Evolutionary conservation across 2,113 vertebrate species (phyloP).

Genomic region (Aptenodytes patagonicus): DNA sequence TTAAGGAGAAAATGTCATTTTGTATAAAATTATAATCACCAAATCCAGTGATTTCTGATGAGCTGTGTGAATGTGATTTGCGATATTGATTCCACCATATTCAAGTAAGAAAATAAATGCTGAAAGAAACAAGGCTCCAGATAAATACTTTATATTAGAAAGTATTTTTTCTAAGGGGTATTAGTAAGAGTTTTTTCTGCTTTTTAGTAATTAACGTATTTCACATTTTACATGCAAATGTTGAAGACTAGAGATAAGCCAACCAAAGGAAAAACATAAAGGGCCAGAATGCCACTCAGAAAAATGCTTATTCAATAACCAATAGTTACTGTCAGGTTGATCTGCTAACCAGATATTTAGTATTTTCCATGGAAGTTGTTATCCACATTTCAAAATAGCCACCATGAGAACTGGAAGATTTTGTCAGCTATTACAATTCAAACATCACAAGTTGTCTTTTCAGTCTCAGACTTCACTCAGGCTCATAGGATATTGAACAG

Average conservation of each 20-base stretch:
- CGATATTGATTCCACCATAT: background rate
- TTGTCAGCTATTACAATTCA: background rate
- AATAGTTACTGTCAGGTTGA: background rate
- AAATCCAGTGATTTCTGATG: background rate
- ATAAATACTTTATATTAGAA: background rate
- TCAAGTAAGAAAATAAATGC: background rate
- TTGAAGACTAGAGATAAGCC: background rate
- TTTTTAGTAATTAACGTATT: background rate
- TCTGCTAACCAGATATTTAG: background rate
- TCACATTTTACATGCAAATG: background rate
- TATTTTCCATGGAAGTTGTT: background rate
- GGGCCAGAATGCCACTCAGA: background rate
- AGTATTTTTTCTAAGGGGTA: background rate
- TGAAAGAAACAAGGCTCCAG: background rate
- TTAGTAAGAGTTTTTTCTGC: background rate
- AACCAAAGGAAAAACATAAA: background rate
- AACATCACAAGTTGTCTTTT: background rate
- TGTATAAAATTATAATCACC: slow-evolving; percentile 29
- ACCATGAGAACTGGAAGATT: background rate
- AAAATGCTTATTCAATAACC: background rate
- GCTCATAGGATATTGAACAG: background rate
- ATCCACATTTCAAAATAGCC: background rate
- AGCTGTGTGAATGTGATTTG: background rate
- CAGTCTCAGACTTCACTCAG: background rate
- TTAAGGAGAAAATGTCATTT: slow-evolving; percentile 3